These are phyloP conservation scores for Clarias macrocephalus DNA, from an alignment of 2,113 vertebrate genomes.

Conservation along the genomic window DNA sequence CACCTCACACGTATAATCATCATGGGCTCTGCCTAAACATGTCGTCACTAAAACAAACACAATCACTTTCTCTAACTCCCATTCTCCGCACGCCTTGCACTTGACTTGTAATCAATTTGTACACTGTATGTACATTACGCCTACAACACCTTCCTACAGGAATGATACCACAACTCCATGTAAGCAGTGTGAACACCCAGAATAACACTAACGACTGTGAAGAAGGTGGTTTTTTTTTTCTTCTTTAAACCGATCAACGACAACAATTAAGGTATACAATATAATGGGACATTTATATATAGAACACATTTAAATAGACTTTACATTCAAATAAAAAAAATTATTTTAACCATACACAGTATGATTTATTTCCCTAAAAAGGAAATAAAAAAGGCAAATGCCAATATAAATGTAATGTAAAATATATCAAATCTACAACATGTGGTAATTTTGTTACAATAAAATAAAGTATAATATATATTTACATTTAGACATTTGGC, in stretches of 20 bases:
- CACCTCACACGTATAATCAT: slow-evolving; percentile 40
- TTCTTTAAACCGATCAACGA: too few species aligned
- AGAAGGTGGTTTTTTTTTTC: background rate
- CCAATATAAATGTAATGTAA: too few species aligned
- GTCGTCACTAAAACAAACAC: slow-evolving; percentile 49
- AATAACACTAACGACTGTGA: too few species aligned
- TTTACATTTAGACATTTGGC: too few species aligned
- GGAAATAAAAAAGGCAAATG: too few species aligned
- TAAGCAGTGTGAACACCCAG: background rate
- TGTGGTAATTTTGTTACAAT: too few species aligned
- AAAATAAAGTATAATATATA: too few species aligned
- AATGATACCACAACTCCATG: background rate
- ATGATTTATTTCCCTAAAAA: too few species aligned
- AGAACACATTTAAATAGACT: background rate
- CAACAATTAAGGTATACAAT: background rate
- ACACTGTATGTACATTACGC: background rate
- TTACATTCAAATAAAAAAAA: too few species aligned
- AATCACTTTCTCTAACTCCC: slow-evolving; percentile 22
- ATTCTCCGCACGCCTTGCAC: background rate
- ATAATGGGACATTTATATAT: background rate
- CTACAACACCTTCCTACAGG: background rate
- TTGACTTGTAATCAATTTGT: background rate
- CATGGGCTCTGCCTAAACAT: slow-evolving; percentile 53
- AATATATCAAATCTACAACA: too few species aligned
- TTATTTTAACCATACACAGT: too few species aligned